Conservation (phyloP, 35 echinoderm and acorn worm genomes). For the Hemicentrotus pulcherrimus region DNA sequence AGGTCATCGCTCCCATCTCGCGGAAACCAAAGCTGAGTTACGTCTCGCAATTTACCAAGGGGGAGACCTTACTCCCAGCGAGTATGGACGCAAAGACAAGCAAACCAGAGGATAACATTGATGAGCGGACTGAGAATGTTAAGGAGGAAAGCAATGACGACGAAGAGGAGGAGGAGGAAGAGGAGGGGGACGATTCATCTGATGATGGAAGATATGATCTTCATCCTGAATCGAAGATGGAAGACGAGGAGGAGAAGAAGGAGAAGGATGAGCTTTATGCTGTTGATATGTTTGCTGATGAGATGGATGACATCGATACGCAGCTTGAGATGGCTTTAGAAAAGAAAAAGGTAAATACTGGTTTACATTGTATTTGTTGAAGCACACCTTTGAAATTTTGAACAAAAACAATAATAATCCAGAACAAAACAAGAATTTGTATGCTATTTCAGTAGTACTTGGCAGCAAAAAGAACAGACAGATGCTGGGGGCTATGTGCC, state of each 20-base stretch:
- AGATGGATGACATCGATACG: slow-evolving; percentile 89
- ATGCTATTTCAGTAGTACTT: too few relatives aligned
- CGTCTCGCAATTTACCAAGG: not conserved
- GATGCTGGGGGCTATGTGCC: too few relatives aligned
- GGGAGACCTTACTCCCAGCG: not conserved
- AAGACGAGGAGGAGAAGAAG: slow-evolving; percentile 31
- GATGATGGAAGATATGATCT: slow-evolving; percentile 59
- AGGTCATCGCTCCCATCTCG: not conserved
- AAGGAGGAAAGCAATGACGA: slow-evolving; percentile 39
- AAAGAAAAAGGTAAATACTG: slow-evolving; percentile 78
- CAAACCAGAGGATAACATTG: not conserved
- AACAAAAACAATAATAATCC: too few relatives aligned
- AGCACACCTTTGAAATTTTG: not conserved
- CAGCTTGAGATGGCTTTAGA: slow-evolving; percentile 89
- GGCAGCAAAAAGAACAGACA: too few relatives aligned
- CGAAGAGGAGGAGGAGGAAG: not conserved
- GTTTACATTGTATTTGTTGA: not conserved
- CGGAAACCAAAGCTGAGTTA: not conserved
- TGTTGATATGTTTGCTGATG: slow-evolving; percentile 61
- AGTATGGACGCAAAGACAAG: not conserved
- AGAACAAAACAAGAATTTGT: too few relatives aligned
- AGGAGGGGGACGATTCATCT: slow-evolving; percentile 55
- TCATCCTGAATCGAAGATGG: slow-evolving; percentile 7
- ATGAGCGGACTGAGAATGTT: not conserved
- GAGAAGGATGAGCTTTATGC: slow-evolving; percentile 38